Percentiles rank a stretch among this genome's conserved stretches.
Conservation (phyloP, 2,113 vertebrate species). For the Catharus bicknelli region DNA sequence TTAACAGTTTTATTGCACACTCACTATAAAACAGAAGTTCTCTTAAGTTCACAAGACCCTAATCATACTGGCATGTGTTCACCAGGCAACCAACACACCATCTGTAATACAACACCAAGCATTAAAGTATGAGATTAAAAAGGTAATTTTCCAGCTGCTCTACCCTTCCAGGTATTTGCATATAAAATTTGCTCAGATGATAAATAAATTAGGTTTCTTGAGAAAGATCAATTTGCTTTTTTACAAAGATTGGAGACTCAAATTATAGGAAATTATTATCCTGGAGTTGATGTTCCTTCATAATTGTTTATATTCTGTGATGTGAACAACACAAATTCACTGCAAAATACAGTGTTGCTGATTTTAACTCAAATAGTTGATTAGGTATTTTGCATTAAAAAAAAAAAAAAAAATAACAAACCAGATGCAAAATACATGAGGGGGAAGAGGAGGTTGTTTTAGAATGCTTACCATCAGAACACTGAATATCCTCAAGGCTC, state of each 20-base stretch:
- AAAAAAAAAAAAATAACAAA: neutral
- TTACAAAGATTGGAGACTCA: neutral
- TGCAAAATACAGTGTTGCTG: neutral
- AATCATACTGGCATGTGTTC: neutral
- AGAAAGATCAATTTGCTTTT: neutral
- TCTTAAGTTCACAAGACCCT: neutral
- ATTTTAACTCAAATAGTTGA: neutral
- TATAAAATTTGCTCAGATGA: neutral
- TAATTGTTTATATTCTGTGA: neutral
- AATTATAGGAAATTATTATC: neutral
- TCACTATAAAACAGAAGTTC: neutral
- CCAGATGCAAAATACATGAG: neutral
- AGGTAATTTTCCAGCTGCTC: neutral
- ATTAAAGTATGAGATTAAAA: slow-evolving; percentile 16
- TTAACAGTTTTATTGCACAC: neutral
- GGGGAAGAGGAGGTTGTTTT: neutral
- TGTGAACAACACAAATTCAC: neutral
- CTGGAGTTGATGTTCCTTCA: neutral
- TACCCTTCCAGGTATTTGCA: neutral
- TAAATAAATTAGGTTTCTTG: neutral
- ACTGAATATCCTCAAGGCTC: neutral
- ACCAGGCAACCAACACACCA: neutral
- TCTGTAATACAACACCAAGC: neutral
- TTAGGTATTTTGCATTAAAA: neutral
- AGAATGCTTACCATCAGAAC: neutral